Evolutionary conservation across 2,113 vertebrate genomes (phyloP).

Genomic region (Pituophis catenifer): DNA sequence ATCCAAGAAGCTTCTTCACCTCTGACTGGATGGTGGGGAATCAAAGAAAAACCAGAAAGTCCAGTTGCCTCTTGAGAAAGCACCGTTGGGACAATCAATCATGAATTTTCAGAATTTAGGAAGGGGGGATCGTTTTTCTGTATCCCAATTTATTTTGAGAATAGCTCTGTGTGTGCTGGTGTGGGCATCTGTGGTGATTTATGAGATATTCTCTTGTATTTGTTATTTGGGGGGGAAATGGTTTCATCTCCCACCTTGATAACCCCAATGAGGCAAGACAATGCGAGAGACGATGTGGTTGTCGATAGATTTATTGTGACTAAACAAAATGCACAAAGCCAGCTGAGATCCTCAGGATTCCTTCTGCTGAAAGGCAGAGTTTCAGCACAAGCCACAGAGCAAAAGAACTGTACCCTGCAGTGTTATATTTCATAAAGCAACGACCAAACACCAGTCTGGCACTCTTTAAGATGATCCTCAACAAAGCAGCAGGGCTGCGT

Average conservation of each 20-base stretch:
- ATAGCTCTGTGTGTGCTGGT: not conserved
- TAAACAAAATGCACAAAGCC: not conserved
- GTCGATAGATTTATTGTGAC: not conserved
- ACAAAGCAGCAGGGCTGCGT: not conserved
- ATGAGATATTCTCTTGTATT: not conserved
- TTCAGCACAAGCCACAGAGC: not conserved
- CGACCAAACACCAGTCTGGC: not conserved
- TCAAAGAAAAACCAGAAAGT: no score
- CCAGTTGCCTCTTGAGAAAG: no score
- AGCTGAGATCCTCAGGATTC: not conserved
- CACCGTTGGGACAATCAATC: slow-evolving; percentile 37
- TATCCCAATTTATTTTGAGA: slow-evolving; percentile 25
- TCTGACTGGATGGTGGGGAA: no score
- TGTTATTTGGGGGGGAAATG: not conserved
- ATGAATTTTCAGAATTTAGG: slow-evolving; percentile 20
- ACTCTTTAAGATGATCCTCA: not conserved
- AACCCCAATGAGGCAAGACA: not conserved
- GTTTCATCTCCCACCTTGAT: not conserved
- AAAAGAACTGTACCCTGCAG: not conserved
- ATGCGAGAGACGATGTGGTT: not conserved
- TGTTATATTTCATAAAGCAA: not conserved
- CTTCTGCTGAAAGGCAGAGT: not conserved
- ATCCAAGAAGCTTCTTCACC: no score
- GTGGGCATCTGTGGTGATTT: not conserved
- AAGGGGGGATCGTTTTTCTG: slow-evolving; percentile 6